Evolutionary conservation across 2,113 vertebrate species (phyloP), one percentile per base, ranked within the genome.

Genomic region (Polypterus bichir): DNA sequence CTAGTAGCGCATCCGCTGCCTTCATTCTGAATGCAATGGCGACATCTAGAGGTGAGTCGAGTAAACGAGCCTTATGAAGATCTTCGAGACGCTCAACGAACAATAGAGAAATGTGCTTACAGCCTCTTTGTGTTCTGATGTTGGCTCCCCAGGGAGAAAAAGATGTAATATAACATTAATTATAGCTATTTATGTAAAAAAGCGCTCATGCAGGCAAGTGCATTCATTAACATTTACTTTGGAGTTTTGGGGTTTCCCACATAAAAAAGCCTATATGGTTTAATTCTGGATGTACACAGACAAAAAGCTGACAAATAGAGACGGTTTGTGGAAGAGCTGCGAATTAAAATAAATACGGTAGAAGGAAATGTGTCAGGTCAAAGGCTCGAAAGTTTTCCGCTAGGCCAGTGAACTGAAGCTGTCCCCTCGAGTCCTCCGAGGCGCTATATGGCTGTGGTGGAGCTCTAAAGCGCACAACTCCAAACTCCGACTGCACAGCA

Each of bases 1-100:
- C 27, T 2, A 27, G 27, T 27, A 27, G 10, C 51, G 10, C 10
- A 52, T 10, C 4, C 5, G 10, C 6, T 53, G 27, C 47, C 44
- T 9, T 59, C 46, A 87, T 85, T 79, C 27, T 60, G 74, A 74
- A 70, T 80, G 73, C 81, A 85, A 85, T 70, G 83, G 81, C 78
- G 84, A 81, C 84, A 84, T 80, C 84, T 87, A 80, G 78, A 79
- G 83, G 63, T 10, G 2, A 47, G 48, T 11, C 49, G 9, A 44
- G 44, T 46, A 68, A 65, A 44, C 48, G 48, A 6, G 45, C 46
- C 54, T 62, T 2, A 27, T 27, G 44, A 47, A 46, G 11, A 62
- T 54, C 9, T 54, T 54, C 49, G 4, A 52, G 4, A 27, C 4
- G n/a, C 5, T 48, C 47, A 9, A 5, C 11, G 54, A 63, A 73